Percentiles rank a stretch among this genome's conserved stretches.
These are phyloP conservation scores for Xestia xanthographa DNA, from an alignment of 2,888 invertebrate genomes.

Conservation along the genomic window DNA sequence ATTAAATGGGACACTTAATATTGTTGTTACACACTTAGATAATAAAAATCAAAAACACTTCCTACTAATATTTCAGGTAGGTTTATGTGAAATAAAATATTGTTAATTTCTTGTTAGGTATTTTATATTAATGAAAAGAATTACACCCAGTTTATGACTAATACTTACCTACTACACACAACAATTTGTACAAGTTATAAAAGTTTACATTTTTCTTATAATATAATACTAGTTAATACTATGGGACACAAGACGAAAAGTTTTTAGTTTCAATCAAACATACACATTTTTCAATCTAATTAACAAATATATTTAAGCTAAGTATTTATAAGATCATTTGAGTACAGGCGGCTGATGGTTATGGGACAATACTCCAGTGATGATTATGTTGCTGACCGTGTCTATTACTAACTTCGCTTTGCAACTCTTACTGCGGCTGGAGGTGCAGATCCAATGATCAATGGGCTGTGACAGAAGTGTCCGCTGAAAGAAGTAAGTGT, in stretches of 20 bases:
- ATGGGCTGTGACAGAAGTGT: conserved; percentile 5
- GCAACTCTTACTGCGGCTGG: conserved; percentile 42
- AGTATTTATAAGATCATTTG: background rate
- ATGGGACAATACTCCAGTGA: background rate
- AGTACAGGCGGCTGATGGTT: conserved; percentile 18
- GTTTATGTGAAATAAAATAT: background rate
- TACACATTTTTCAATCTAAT: background rate
- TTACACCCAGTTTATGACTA: background rate
- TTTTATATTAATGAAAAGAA: background rate
- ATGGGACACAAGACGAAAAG: too few species aligned
- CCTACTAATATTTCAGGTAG: background rate
- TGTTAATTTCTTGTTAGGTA: background rate
- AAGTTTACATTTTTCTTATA: too few species aligned
- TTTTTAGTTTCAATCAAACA: background rate
- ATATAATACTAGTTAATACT: too few species aligned
- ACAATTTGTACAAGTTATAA: background rate
- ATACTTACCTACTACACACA: background rate
- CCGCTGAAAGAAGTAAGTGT: conserved; percentile 37
- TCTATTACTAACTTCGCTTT: conserved; percentile 27
- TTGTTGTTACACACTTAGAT: too few species aligned
- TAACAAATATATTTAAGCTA: background rate
- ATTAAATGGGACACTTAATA: too few species aligned
- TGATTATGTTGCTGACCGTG: background rate
- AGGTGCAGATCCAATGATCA: conserved; percentile 41
- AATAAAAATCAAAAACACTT: background rate